Evolutionary conservation across 2,888 invertebrate species (phyloP).

Genomic region (Macaria notata): DNA sequence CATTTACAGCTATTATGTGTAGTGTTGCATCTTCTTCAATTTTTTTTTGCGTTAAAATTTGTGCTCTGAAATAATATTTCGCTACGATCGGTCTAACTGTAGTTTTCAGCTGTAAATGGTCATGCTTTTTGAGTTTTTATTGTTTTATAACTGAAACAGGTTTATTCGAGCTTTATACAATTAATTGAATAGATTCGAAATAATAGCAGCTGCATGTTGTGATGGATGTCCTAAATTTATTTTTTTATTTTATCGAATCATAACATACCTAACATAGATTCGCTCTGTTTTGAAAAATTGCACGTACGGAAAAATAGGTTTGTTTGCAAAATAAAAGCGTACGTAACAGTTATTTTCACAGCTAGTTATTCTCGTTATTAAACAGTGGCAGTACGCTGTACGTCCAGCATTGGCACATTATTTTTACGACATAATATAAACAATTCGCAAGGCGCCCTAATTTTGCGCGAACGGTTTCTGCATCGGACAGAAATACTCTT

Average conservation of each 20-base stretch:
- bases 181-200: too few relatives aligned
- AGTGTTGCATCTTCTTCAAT: slow-evolving; percentile 35
- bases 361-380: slow-evolving; percentile 26
- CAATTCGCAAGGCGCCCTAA: slow-evolving; percentile 37
- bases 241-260: not conserved
- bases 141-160: slow-evolving; percentile 7
- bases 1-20: slow-evolving; percentile 55
- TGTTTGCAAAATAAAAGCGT: slow-evolving; percentile 17
- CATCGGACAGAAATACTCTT: slow-evolving; percentile 31
- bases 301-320: slow-evolving; percentile 8
- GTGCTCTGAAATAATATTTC: slow-evolving; percentile 6
- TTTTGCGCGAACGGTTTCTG: slow-evolving; percentile 39
- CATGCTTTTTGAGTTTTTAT: slow-evolving; percentile 5
- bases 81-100: slow-evolving; percentile 10
- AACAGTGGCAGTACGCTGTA: slow-evolving; percentile 16
- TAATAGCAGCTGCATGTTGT: too few relatives aligned
- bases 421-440: slow-evolving; percentile 38
- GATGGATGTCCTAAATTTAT: too few relatives aligned
- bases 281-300: not conserved
- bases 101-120: slow-evolving; percentile 7
- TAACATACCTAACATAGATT: not conserved
- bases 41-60: slow-evolving; percentile 34
- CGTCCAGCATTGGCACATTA: slow-evolving; percentile 25
- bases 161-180: not conserved
- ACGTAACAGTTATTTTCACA: slow-evolving; percentile 13